phyloP scores from a whole-genome alignment of 2,797 vertebrate genomes.

The Neopelma chrysocephalum region DNA sequence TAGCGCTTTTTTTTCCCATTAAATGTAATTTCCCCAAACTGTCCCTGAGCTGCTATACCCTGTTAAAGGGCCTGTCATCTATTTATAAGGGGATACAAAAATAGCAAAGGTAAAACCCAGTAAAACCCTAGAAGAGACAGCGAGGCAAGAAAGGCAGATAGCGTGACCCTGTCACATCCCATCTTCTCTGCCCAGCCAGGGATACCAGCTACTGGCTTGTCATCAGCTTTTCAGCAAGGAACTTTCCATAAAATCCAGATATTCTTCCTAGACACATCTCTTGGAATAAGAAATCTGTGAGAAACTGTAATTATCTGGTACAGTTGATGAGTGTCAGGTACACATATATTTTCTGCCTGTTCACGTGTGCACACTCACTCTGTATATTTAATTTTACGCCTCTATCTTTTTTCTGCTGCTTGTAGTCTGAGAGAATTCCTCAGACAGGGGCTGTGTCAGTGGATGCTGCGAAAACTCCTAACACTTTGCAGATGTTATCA shows the following conservation, averaged over 20 bases:
- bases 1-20: not conserved
- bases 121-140: not conserved
- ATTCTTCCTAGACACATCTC: not conserved
- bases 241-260: not conserved
- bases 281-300: not conserved
- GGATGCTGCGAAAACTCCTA: not conserved
- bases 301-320: not conserved
- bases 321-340: not conserved
- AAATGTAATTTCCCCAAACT: not conserved
- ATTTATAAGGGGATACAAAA: not conserved
- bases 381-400: not conserved
- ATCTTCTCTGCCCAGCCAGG: not conserved
- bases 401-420: not conserved
- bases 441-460: not conserved
- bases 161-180: not conserved
- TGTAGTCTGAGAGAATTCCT: not conserved
- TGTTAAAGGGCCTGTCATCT: not conserved
- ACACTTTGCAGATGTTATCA: not conserved
- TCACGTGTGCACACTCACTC: rapidly evolving
- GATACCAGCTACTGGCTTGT: not conserved
- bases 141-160: not conserved
- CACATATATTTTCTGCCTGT: not conserved
- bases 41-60: not conserved
- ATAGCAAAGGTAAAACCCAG: not conserved
- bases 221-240: not conserved